Percentiles rank a stretch among this genome's conserved stretches.
Evolutionary conservation across 1,140 invertebrate species (phyloP).

Genomic region (Calosoma granatense): DNA sequence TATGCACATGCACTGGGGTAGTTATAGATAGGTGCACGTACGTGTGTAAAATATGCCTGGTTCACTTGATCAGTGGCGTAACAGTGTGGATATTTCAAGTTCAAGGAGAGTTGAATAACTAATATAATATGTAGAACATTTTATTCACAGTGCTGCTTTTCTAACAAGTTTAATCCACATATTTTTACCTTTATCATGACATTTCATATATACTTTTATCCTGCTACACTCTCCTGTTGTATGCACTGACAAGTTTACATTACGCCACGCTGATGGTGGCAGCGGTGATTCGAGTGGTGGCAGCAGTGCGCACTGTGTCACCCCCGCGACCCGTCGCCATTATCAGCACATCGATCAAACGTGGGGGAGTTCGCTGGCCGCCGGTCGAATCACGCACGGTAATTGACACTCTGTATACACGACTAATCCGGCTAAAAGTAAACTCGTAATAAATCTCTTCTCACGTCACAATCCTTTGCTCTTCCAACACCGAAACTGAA

Average conservation of each 20-base stretch:
- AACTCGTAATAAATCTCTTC: conserved; percentile 1
- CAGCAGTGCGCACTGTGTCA: background rate
- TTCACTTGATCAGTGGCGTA: no score
- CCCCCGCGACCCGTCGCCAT: background rate
- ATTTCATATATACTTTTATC: no score
- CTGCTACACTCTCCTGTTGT: no score
- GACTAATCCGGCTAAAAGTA: conserved; percentile 6
- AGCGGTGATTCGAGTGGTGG: no score
- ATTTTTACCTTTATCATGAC: no score
- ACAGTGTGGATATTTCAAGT: no score
- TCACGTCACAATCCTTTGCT: background rate
- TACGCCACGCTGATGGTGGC: background rate
- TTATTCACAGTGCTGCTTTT: no score
- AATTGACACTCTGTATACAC: conserved; percentile 9
- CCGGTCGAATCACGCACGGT: background rate
- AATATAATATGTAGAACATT: background rate
- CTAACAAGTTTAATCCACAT: no score
- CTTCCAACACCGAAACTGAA: background rate
- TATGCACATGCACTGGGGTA: background rate
- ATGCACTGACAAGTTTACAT: background rate
- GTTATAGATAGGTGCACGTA: no score
- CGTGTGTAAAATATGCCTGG: no score
- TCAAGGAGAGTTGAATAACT: no score
- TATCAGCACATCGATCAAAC: conserved; percentile 1
- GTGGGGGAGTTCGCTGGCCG: background rate